Evolutionary conservation across 2,113 vertebrate species (phyloP).

Genomic region (Mellivora capensis): DNA sequence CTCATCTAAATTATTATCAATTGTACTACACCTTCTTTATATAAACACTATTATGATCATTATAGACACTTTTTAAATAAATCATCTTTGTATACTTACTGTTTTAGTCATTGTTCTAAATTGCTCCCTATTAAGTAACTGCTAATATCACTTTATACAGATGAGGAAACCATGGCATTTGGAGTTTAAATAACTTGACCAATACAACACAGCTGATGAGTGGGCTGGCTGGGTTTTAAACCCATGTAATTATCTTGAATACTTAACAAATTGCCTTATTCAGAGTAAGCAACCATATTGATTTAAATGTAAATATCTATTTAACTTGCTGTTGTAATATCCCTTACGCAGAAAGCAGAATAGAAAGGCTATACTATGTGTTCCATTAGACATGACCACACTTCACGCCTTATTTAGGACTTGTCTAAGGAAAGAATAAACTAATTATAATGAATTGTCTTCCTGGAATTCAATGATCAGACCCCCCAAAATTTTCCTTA

Average conservation of each 20-base stretch:
- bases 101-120: neutral
- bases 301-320: neutral
- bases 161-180: neutral
- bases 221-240: neutral
- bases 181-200: neutral
- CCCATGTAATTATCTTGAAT: neutral
- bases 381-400: neutral
- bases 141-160: neutral
- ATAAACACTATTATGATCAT: neutral
- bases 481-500: neutral
- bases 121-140: neutral
- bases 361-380: neutral
- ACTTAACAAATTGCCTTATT: neutral
- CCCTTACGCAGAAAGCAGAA: neutral
- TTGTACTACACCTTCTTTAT: neutral
- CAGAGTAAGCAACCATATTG: neutral
- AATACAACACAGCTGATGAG: neutral
- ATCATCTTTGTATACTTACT: neutral
- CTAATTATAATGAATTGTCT: neutral
- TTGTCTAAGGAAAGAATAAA: neutral
- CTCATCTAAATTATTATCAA: neutral
- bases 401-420: neutral
- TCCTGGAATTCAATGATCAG: neutral
- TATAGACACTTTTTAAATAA: neutral
- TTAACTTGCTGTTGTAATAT: neutral